phyloP scores from a whole-genome alignment of 2,113 vertebrate genomes.

The Edolisoma coerulescens region DNA sequence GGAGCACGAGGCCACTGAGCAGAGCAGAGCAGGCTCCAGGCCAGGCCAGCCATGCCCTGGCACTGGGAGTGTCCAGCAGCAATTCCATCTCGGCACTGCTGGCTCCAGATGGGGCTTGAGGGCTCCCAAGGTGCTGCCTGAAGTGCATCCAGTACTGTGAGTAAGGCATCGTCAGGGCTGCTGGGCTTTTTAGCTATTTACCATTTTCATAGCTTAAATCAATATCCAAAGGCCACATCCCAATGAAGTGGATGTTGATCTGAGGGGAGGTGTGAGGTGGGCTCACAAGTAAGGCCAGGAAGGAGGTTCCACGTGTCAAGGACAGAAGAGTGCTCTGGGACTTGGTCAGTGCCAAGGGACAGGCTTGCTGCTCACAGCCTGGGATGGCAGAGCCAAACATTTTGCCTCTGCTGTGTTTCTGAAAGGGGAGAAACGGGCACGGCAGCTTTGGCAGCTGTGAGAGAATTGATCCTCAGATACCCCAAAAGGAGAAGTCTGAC shows the following conservation, averaged over 20 bases:
- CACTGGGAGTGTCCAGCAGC: not conserved
- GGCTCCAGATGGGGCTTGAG: not conserved
- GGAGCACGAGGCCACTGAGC: not conserved
- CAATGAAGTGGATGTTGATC: not conserved
- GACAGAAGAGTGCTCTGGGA: not conserved
- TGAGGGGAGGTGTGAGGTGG: not conserved
- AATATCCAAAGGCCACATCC: not conserved
- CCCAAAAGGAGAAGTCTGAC: not conserved
- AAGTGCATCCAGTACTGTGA: not conserved
- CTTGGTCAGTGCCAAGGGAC: not conserved
- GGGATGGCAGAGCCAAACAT: not conserved
- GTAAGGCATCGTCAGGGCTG: not conserved
- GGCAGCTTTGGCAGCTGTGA: not conserved
- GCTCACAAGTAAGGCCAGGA: not conserved
- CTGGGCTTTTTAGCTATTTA: not conserved
- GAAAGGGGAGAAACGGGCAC: not conserved
- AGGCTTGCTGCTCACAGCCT: not conserved
- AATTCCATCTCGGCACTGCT: not conserved
- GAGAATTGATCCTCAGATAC: not conserved
- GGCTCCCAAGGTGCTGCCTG: not conserved
- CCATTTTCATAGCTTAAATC: not conserved
- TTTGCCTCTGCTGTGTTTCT: not conserved
- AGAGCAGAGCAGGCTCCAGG: not conserved
- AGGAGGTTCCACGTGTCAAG: not conserved
- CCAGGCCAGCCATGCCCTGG: not conserved